These are phyloP conservation scores for Gnatocerus cornutus DNA, from an alignment of 2,888 invertebrate species.

Conservation along the genomic window DNA sequence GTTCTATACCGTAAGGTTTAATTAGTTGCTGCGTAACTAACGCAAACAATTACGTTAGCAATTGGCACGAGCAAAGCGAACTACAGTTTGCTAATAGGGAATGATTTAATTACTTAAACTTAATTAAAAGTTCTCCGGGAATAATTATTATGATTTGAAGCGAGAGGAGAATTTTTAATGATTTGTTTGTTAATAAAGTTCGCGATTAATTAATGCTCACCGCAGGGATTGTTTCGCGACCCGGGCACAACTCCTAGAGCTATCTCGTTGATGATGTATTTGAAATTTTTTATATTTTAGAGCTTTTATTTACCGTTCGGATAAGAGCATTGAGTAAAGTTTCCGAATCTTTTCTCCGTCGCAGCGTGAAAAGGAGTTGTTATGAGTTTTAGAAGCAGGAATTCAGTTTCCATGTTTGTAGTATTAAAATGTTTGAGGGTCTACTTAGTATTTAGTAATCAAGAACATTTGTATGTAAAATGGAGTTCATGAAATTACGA, in stretches of 20 bases:
- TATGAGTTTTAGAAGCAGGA: slow-evolving; percentile 32
- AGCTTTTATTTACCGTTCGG: not conserved
- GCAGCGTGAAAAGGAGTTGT: not conserved
- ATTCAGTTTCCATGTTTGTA: slow-evolving; percentile 49
- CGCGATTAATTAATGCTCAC: slow-evolving; percentile 42
- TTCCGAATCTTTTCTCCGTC: slow-evolving; percentile 6
- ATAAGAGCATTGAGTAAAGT: slow-evolving; percentile 8
- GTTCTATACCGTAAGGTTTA: slow-evolving; percentile 41
- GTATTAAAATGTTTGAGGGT: slow-evolving; percentile 51
- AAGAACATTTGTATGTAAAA: slow-evolving; percentile 60
- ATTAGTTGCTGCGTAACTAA: slow-evolving; percentile 48
- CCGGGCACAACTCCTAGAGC: not conserved
- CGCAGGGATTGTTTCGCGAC: slow-evolving; percentile 17
- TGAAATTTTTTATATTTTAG: not conserved
- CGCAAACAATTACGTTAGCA: slow-evolving; percentile 52
- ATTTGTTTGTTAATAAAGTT: slow-evolving; percentile 48
- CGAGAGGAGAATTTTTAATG: slow-evolving; percentile 49
- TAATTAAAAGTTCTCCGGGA: slow-evolving; percentile 53
- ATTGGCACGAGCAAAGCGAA: slow-evolving; percentile 45
- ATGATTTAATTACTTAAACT: slow-evolving; percentile 54
- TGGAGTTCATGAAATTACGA: slow-evolving; percentile 56
- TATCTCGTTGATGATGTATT: not conserved
- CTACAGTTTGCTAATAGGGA: slow-evolving; percentile 52
- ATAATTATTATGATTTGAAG: slow-evolving; percentile 49
- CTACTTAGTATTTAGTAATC: slow-evolving; percentile 57